A percentile compares a stretch with the other conserved stretches of the same genome.
Evolutionary conservation across 2,113 vertebrate species (phyloP).

Genomic region (Anoplopoma fimbria): DNA sequence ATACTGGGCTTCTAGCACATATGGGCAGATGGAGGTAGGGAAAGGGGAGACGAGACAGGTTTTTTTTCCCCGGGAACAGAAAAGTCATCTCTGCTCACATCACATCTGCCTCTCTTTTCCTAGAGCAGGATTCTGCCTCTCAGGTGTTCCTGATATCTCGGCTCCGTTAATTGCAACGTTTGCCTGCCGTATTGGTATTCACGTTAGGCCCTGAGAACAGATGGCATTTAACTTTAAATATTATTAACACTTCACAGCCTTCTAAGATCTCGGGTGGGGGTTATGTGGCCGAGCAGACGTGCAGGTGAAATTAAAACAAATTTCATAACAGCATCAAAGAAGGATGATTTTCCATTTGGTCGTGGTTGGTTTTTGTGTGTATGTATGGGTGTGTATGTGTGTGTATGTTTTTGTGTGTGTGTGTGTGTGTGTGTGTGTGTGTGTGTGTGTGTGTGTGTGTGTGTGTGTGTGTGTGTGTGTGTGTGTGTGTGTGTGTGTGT

Average conservation of each 20-base stretch:
- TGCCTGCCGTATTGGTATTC: conserved; percentile 71
- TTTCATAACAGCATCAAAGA: conserved; percentile 71
- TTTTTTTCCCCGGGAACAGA: conserved; percentile 33
- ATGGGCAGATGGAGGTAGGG: conserved; percentile 60
- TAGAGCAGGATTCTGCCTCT: conserved; percentile 51
- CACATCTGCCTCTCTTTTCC: conserved; percentile 73
- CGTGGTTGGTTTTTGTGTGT: not conserved
- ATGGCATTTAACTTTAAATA: conserved; percentile 84
- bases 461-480: not conserved
- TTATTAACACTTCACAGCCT: conserved; percentile 78
- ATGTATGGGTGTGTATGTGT: not conserved
- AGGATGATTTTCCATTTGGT: conserved; percentile 30
- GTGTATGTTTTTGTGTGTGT: too few species aligned
- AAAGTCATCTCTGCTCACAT: conserved; percentile 69
- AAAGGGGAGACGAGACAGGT: conserved; percentile 37
- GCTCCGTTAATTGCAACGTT: conserved; percentile 76
- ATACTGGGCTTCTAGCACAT: conserved; percentile 60
- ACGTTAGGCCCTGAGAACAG: conserved; percentile 69
- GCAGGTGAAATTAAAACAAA: conserved; percentile 64
- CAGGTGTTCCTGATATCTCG: conserved; percentile 68
- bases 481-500: not conserved
- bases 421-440: too few species aligned
- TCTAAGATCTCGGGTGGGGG: conserved; percentile 46
- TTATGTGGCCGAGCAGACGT: conserved; percentile 51
- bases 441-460: not conserved